Percentiles rank a stretch among this genome's conserved stretches.
These are phyloP conservation scores for Pandion haliaetus DNA, from an alignment of 2,113 vertebrate species.

Conservation along the genomic window DNA sequence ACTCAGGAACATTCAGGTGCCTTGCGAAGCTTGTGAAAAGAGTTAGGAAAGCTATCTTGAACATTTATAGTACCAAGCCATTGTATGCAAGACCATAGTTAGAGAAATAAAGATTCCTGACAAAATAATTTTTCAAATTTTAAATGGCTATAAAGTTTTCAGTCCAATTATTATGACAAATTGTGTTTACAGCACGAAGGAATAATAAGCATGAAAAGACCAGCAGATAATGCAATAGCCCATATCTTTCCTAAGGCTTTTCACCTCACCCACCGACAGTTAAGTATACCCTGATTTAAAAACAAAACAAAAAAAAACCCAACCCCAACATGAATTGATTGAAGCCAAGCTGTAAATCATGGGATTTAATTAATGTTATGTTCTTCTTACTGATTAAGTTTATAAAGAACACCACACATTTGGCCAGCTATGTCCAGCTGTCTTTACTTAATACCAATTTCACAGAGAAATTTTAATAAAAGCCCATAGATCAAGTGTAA, in stretches of 20 bases:
- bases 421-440: background rate
- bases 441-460: background rate
- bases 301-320: background rate
- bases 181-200: background rate
- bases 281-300: background rate
- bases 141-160: background rate
- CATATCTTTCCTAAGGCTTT: background rate
- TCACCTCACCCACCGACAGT: background rate
- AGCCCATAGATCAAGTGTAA: background rate
- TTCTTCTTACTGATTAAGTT: background rate
- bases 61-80: background rate
- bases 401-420: background rate
- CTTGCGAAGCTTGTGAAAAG: background rate
- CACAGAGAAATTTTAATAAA: background rate
- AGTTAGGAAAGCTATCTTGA: background rate
- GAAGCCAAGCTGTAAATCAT: background rate
- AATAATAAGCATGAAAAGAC: background rate
- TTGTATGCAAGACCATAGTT: background rate
- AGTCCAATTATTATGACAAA: background rate
- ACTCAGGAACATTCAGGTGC: background rate
- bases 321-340: background rate
- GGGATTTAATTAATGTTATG: background rate
- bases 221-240: background rate
- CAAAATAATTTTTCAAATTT: background rate
- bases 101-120: background rate